Percentiles rank a stretch among this genome's conserved stretches.
Conservation (phyloP, 2,113 vertebrate species). For the Eleginops maclovinus region DNA sequence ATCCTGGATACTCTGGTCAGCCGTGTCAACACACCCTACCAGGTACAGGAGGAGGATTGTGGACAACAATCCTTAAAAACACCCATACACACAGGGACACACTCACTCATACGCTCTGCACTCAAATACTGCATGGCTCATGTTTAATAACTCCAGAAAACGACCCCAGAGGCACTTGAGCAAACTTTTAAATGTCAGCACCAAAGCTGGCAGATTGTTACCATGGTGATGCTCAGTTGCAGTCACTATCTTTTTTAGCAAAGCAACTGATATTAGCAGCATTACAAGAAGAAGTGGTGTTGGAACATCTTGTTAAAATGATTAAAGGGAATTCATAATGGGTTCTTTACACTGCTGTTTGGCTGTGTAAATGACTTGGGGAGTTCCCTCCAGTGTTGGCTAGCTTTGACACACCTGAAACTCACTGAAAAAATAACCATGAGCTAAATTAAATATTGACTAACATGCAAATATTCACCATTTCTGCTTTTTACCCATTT, state of each 20-base stretch:
- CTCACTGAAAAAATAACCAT: background rate
- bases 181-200: constrained; percentile 37
- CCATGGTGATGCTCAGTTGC: constrained; percentile 36
- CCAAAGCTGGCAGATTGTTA: constrained; percentile 38
- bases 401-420: background rate
- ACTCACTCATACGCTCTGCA: background rate
- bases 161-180: background rate
- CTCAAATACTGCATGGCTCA: background rate
- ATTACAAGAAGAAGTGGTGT: background rate
- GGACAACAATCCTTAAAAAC: background rate
- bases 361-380: constrained; percentile 16
- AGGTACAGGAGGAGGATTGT: constrained; percentile 77
- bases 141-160: constrained; percentile 9
- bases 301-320: constrained; percentile 5
- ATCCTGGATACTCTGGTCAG: constrained; percentile 96
- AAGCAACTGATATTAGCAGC: background rate
- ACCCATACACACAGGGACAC: background rate
- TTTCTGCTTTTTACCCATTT: background rate
- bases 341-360: constrained; percentile 6
- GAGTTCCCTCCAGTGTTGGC: constrained; percentile 31
- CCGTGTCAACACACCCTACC: constrained; percentile 97
- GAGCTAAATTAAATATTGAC: constrained; percentile 6
- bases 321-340: constrained; percentile 13
- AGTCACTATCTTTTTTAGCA: constrained; percentile 4
- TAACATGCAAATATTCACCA: constrained; percentile 19